Base-by-base conservation (phyloP, 2,797 vertebrate species). In the Acrocephalus scirpaceus region DNA sequence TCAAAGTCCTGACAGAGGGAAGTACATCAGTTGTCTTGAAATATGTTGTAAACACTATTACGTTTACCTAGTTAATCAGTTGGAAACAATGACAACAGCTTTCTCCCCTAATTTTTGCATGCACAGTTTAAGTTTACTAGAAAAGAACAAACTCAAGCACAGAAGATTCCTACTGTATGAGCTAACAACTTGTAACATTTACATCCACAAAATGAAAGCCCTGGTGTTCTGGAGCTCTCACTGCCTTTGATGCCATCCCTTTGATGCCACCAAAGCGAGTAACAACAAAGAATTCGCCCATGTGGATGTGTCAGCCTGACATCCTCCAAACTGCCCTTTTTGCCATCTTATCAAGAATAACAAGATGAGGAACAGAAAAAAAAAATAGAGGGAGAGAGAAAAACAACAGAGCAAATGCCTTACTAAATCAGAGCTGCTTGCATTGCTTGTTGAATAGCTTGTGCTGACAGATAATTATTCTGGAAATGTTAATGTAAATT, bases 351-450 rank as follows among this genome's bases (percentile, higher is more conserved):
- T 10, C 61, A 69, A 62, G 48, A 93, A 70, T 73, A 76, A 91
- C 65, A 84, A 84, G 66, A 89, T 65, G 65, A 75, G 17, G 30
- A 80, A 61, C 25, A 44, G 64, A 48, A 69, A 40, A 38, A 26
- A 57, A 27, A 8, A 17, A 44, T 17, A 29, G 19, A 19, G 9
- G 2, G 26, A 44, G 25, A 25, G 21, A 75, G 27, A 65, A 87
- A 81, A 92, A 83, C 16, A 71, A 34, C 56, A 80, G 66, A 83
- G 53, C 45, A 84, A 78, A 74, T 90, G 80, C 34, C 61, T 90
- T 70, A 71, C 30, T 89, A 85, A 88, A 77, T 79, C 62, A 66
- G 29, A 90, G 44, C 70, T 92, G 42, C 85, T 93, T 94, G 48
- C 34, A 53, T 9, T 85, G 34, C 56, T 86, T 71, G 29, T 73